A percentile compares a stretch with the other conserved stretches of the same genome.
Conservation (phyloP, 2,113 vertebrate genomes). For the Eurypyga helias region DNA sequence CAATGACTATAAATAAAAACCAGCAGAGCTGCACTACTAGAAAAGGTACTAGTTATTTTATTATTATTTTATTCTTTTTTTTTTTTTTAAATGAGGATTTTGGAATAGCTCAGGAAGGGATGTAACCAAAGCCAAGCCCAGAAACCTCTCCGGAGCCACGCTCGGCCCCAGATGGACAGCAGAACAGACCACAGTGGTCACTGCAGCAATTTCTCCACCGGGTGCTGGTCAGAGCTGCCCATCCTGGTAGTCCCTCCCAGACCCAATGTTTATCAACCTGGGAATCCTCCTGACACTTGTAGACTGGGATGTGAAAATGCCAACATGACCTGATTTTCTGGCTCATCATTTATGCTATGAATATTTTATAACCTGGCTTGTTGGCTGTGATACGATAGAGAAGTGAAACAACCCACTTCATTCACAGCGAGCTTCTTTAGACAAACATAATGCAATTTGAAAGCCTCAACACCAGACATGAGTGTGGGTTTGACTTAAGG, state of each 20-base stretch:
- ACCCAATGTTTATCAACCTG: neutral
- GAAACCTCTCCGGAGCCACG: fast-evolving
- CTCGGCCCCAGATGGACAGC: fast-evolving
- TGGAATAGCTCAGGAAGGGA: neutral
- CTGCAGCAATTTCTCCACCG: fast-evolving
- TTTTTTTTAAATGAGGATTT: neutral
- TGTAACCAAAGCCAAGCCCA: neutral
- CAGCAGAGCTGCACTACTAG: neutral
- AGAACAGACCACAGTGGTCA: fast-evolving
- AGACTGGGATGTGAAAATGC: neutral
- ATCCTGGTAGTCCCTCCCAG: neutral
- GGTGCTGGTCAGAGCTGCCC: neutral
- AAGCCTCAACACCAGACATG: neutral
- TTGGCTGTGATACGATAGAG: neutral
- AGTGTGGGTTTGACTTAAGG: neutral
- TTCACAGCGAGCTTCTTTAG: neutral
- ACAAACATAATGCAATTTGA: neutral
- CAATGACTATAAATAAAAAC: neutral
- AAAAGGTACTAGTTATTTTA: neutral
- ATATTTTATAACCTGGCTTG: neutral
- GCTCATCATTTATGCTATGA: neutral
- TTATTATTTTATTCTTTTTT: fast-evolving
- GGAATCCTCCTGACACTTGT: neutral
- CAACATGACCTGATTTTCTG: neutral
- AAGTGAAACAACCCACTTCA: neutral